These are phyloP conservation scores for Echinops telfairi DNA, from an alignment of 2,113 vertebrate species.

Conservation along the genomic window DNA sequence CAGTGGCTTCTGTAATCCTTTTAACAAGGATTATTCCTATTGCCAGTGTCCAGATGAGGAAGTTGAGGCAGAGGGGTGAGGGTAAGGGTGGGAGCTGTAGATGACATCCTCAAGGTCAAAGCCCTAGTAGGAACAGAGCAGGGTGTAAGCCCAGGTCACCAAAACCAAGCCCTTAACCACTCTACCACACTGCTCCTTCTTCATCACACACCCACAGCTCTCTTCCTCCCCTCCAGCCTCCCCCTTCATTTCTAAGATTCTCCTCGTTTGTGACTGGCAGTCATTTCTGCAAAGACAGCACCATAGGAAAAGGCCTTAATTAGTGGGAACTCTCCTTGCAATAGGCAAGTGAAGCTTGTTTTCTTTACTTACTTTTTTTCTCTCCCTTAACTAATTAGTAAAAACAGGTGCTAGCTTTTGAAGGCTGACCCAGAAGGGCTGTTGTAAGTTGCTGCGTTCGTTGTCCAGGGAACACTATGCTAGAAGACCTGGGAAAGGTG, in stretches of 20 bases:
- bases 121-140: not conserved
- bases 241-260: not conserved
- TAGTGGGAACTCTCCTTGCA: not conserved
- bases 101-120: not conserved
- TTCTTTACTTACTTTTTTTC: not conserved
- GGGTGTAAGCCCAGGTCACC: not conserved
- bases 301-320: not conserved
- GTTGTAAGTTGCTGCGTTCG: not conserved
- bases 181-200: not conserved
- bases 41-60: not conserved
- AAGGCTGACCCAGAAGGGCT: not conserved
- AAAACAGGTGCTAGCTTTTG: not conserved
- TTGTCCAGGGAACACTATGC: not conserved
- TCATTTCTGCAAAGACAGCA: not conserved
- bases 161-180: not conserved
- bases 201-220: too few species aligned
- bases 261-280: not conserved
- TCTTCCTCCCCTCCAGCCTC: not conserved
- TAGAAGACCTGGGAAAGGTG: not conserved
- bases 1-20: not conserved
- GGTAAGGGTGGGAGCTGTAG: not conserved
- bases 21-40: not conserved
- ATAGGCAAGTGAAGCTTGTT: not conserved
- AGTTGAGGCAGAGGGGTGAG: not conserved
- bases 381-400: constrained; percentile 3